Conservation (phyloP, 2,113 vertebrate genomes). For the Galbula dea region DNA sequence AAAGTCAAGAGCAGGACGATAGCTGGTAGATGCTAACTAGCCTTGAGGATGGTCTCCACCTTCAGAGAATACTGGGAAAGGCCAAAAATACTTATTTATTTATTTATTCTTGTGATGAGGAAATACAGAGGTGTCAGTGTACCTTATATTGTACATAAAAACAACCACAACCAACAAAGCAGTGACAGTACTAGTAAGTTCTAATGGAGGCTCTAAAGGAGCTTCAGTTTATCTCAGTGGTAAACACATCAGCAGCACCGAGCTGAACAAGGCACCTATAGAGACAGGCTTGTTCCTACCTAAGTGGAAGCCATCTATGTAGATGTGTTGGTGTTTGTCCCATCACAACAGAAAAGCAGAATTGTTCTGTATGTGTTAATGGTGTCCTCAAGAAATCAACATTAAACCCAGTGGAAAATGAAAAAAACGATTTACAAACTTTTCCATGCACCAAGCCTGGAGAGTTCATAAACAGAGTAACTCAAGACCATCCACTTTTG, state of each 20-base stretch:
- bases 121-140: not conserved
- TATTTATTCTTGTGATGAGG: not conserved
- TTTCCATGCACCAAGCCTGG: not conserved
- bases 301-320: not conserved
- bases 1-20: not conserved
- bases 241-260: not conserved
- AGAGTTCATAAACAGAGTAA: not conserved
- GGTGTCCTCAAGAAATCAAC: not conserved
- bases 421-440: not conserved
- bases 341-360: not conserved
- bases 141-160: not conserved
- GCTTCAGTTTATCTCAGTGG: not conserved
- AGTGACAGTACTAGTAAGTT: not conserved
- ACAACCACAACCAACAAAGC: not conserved
- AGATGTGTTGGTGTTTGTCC: not conserved
- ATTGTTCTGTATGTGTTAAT: not conserved
- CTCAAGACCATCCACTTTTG: not conserved
- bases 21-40: not conserved
- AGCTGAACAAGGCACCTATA: not conserved
- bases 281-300: not conserved
- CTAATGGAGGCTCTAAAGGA: not conserved
- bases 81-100: not conserved
- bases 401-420: not conserved
- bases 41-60: not conserved
- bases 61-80: not conserved